Conservation (phyloP, 2,888 invertebrate species). For the Hybos culiciformis region DNA sequence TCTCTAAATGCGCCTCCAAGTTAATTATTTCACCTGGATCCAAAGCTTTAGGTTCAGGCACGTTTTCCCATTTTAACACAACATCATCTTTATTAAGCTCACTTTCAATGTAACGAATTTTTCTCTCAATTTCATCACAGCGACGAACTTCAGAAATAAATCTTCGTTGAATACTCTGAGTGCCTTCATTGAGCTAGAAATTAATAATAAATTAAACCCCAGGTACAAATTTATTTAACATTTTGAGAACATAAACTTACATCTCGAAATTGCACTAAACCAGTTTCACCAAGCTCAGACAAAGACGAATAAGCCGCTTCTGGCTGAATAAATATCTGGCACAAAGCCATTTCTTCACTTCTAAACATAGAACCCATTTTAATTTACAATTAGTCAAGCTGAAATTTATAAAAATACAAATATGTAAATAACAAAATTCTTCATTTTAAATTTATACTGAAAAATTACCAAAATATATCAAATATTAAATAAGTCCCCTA, state of each 20-base stretch:
- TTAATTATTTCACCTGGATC: slow-evolving; percentile 68
- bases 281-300: slow-evolving; percentile 88
- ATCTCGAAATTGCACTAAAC: slow-evolving; percentile 90
- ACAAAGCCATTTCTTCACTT: slow-evolving; percentile 82
- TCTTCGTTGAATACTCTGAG: slow-evolving; percentile 70
- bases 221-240: neutral
- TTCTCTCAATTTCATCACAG: slow-evolving; percentile 75
- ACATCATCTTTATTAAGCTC: slow-evolving; percentile 66
- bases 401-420: neutral
- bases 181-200: slow-evolving; percentile 55
- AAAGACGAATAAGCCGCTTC: slow-evolving; percentile 92
- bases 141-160: slow-evolving; percentile 72
- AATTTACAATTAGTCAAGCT: neutral
- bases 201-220: slow-evolving; percentile 5
- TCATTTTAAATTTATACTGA: neutral
- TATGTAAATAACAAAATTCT: neutral
- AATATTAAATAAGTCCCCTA: neutral
- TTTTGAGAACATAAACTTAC: slow-evolving; percentile 45
- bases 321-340: slow-evolving; percentile 93
- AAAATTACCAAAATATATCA: neutral
- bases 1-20: slow-evolving; percentile 75
- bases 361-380: slow-evolving; percentile 71
- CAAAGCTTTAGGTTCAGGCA: slow-evolving; percentile 51
- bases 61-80: slow-evolving; percentile 48
- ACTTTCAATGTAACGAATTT: slow-evolving; percentile 61